Base-by-base conservation (phyloP, 2,888 invertebrate genomes). In the Helicoverpa assulta region DNA sequence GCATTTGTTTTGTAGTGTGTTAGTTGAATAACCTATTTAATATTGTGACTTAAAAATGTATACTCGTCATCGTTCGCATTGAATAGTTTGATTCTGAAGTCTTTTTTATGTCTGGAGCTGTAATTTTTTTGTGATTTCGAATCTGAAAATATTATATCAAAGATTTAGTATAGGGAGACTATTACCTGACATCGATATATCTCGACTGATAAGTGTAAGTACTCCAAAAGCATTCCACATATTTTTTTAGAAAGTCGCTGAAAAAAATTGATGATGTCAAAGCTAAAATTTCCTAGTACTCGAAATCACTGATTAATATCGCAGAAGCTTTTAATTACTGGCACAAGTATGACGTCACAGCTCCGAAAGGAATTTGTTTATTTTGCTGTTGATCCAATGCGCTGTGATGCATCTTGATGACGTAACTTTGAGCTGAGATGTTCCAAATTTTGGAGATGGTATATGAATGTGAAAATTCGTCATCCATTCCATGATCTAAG, bases 361-460 rank as follows among this genome's bases (percentile, higher is more conserved):
- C 16, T 43, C 29, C 52, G 37, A 66, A 72, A 52, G 51, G 37
- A n/a, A n/a, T 51, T 66, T 12, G 50, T 72, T 57, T 47, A 57
- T 51, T 60, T 63, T 68, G 59, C 67, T 55, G 53, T 66, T 58
- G 40, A 57, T 66, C 29, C 51, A 47, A 47, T 47, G 47, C 47
- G n/a, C 47, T 5, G 5, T 7, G 47, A n/a, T 63, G 47, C 76
- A 78, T 60, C 64, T 61, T 55, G 61, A 60, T 64, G 50, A 79
- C 37, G 69, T 55, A 58, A 61, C 73, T 75, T 52, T n/a, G 52
- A 8, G 26, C 60, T 37, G 68, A 78, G 68, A 73, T 56, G 26
- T 56, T n/a, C 69, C 64, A 59, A 61, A 58, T 78, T 61, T 61
- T 78, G 69, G 54, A 61, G 63, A 40, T 40, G 67, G 67, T 40